A percentile compares a stretch with the other conserved stretches of the same genome.
phyloP scores from a whole-genome alignment of 1,140 invertebrate species.

The Bombus superbus region DNA sequence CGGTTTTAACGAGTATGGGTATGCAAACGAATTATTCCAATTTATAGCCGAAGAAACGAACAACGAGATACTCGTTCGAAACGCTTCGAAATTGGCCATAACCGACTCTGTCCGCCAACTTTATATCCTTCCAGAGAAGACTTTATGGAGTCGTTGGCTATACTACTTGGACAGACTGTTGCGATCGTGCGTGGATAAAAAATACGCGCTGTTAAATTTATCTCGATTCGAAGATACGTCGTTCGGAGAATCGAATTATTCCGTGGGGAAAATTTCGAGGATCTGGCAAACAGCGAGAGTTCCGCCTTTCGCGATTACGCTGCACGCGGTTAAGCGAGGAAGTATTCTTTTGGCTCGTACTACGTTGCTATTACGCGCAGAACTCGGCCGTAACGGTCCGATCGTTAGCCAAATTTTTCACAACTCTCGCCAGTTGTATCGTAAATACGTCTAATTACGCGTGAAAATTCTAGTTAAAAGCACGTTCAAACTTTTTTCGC shows the following conservation, averaged over 20 bases:
- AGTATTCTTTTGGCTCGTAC: neutral
- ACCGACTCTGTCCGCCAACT: too few relatives aligned
- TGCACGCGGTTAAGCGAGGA: neutral
- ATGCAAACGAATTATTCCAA: too few relatives aligned
- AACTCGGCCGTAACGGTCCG: neutral
- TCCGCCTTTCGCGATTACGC: neutral
- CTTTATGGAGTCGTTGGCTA: neutral
- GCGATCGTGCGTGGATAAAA: neutral
- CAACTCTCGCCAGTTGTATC: neutral
- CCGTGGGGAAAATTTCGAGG: neutral
- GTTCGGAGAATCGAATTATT: neutral
- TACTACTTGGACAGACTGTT: neutral
- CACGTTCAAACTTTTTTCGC: neutral
- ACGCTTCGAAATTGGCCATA: too few relatives aligned
- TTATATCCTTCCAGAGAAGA: neutral
- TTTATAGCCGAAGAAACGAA: neutral
- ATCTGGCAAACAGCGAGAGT: neutral
- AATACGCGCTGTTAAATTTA: neutral
- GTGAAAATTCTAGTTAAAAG: neutral
- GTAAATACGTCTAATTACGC: neutral
- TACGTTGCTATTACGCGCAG: neutral
- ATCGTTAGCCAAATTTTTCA: conserved; percentile 22
- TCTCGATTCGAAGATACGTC: neutral
- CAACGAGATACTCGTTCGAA: neutral
- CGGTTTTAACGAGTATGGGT: neutral